Evolutionary conservation across 2,113 vertebrate genomes (phyloP).

Genomic region (Naja naja): DNA sequence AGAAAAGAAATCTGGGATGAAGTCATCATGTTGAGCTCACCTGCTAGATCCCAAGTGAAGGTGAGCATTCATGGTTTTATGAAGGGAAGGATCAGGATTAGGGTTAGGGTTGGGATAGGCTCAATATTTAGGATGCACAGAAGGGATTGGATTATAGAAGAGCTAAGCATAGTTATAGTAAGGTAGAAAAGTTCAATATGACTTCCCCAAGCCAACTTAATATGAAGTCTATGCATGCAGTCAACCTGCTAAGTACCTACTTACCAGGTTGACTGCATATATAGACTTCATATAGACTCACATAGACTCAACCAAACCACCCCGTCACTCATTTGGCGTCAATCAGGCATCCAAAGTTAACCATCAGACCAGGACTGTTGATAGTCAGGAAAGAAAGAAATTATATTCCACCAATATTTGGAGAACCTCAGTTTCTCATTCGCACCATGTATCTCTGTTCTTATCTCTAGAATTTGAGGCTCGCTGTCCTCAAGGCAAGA

Average conservation of each 20-base stretch:
- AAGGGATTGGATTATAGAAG: neutral
- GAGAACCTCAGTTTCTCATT: neutral
- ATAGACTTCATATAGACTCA: too few species aligned
- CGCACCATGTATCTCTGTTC: neutral
- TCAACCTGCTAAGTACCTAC: neutral
- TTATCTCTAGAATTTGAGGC: constrained; percentile 77
- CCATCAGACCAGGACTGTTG: neutral
- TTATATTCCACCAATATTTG: neutral
- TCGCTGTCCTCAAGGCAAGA: constrained; percentile 73
- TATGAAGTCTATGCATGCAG: neutral
- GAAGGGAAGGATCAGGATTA: neutral
- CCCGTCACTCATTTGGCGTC: neutral
- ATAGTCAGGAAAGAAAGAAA: neutral
- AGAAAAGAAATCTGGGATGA: neutral
- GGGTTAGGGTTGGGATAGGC: neutral
- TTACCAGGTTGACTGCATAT: too few species aligned
- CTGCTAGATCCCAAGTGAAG: neutral
- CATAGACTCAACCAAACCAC: neutral
- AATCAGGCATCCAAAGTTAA: neutral
- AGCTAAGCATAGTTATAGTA: neutral
- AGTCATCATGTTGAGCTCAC: neutral
- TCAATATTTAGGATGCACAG: neutral
- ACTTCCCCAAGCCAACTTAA: neutral
- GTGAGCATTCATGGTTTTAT: neutral
- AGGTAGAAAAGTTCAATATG: neutral